These are phyloP conservation scores for Drosophila bocqueti DNA, from an alignment of 1,140 invertebrate species.

Conservation along the genomic window DNA sequence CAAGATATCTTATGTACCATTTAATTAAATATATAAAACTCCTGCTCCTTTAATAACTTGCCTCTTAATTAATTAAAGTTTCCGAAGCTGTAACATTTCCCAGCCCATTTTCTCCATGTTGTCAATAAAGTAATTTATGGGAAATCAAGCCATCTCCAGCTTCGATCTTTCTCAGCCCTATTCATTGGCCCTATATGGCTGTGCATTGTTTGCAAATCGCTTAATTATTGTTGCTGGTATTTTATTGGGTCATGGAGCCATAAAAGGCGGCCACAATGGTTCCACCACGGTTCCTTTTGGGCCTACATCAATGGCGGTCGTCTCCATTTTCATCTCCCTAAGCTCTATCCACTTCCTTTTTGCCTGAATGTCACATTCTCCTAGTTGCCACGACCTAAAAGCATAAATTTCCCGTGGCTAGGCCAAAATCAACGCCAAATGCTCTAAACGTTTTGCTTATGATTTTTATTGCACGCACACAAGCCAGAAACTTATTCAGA, in stretches of 20 bases:
- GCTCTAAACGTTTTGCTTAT: constrained; percentile 68
- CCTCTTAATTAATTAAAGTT: constrained; percentile 14
- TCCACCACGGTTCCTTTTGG: constrained; percentile 20
- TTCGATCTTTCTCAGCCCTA: constrained; percentile 25
- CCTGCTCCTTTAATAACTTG: neutral
- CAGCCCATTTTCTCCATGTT: constrained; percentile 1
- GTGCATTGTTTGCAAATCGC: constrained; percentile 59
- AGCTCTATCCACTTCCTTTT: constrained; percentile 20
- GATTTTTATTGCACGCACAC: constrained; percentile 74
- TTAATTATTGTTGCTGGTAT: constrained; percentile 57
- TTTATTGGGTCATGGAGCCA: constrained; percentile 60
- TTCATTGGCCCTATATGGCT: constrained; percentile 42
- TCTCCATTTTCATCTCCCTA: constrained; percentile 18
- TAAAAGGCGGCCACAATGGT: constrained; percentile 37
- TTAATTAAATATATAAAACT: neutral
- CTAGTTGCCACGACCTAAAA: constrained; percentile 61
- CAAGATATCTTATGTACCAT: neutral
- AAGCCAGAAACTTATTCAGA: constrained; percentile 16
- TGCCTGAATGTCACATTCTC: constrained; percentile 40
- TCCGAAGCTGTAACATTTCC: constrained; percentile 4
- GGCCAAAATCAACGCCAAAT: constrained; percentile 70
- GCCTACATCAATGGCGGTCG: constrained; percentile 42
- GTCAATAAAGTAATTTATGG: constrained; percentile 25
- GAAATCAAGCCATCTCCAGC: constrained; percentile 36
- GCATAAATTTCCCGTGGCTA: constrained; percentile 69